Conservation (phyloP, 2,113 vertebrate genomes). For the Serilophus lunatus region DNA sequence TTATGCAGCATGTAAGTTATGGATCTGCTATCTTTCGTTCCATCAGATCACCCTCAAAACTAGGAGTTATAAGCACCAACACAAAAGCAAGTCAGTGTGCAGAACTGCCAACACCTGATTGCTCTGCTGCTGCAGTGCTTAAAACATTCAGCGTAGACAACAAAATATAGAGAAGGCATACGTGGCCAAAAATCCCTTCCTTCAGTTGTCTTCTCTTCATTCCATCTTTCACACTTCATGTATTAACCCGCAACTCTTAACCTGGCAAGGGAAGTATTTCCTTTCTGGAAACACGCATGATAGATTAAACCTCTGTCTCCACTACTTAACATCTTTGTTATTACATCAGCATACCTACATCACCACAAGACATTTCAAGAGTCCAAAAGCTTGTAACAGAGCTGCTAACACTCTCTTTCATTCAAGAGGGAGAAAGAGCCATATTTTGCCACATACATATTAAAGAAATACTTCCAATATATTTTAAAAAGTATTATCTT, state of each 20-base stretch:
- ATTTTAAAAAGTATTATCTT: neutral
- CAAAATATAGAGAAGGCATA: neutral
- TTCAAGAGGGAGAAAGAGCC: neutral
- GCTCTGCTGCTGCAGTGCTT: neutral
- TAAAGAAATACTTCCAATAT: neutral
- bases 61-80: neutral
- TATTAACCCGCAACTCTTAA: neutral
- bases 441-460: neutral
- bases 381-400: neutral
- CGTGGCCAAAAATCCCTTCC: neutral
- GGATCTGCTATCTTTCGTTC: neutral
- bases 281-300: slow-evolving; percentile 19
- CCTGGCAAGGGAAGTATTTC: slow-evolving; percentile 6
- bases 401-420: neutral
- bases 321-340: slow-evolving; percentile 9
- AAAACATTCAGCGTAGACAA: neutral
- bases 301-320: slow-evolving; percentile 19
- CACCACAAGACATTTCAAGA: neutral
- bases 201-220: slow-evolving; percentile 7
- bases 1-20: neutral
- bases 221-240: slow-evolving; percentile 1
- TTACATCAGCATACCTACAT: neutral
- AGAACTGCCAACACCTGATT: neutral
- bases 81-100: neutral
- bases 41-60: neutral